Conservation (phyloP, 2,888 invertebrate species). For the Agrochola litura region DNA sequence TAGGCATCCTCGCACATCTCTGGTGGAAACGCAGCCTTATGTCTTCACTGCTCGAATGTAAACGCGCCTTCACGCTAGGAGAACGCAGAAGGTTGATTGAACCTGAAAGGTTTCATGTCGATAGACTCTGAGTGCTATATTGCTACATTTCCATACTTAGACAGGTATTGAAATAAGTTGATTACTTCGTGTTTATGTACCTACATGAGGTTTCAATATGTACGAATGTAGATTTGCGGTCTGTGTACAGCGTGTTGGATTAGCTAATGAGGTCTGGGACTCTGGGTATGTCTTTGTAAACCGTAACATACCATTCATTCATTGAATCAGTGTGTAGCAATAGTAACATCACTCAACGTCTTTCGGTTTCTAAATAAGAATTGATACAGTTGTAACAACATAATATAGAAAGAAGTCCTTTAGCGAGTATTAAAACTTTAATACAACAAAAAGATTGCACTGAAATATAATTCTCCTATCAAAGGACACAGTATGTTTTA, state of each 20-base stretch:
- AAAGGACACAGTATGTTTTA: background rate
- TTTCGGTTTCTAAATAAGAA: background rate
- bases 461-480: background rate
- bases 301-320: too few relatives aligned
- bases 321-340: too few relatives aligned
- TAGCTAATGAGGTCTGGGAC: background rate
- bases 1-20: too few relatives aligned
- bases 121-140: background rate
- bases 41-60: background rate
- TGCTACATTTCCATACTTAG: slow-evolving; percentile 1
- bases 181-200: slow-evolving; percentile 4
- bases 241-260: background rate
- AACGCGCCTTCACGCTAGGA: background rate
- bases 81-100: background rate
- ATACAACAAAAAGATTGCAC: too few relatives aligned
- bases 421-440: too few relatives aligned
- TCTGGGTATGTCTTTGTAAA: too few relatives aligned
- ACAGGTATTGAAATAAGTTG: background rate
- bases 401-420: background rate
- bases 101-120: slow-evolving; percentile 34
- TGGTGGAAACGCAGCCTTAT: too few relatives aligned
- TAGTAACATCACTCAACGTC: background rate
- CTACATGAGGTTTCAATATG: background rate
- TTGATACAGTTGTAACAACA: background rate
- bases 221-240: slow-evolving; percentile 9